Conservation (phyloP, 2,113 vertebrate species). For the Rana temporaria region DNA sequence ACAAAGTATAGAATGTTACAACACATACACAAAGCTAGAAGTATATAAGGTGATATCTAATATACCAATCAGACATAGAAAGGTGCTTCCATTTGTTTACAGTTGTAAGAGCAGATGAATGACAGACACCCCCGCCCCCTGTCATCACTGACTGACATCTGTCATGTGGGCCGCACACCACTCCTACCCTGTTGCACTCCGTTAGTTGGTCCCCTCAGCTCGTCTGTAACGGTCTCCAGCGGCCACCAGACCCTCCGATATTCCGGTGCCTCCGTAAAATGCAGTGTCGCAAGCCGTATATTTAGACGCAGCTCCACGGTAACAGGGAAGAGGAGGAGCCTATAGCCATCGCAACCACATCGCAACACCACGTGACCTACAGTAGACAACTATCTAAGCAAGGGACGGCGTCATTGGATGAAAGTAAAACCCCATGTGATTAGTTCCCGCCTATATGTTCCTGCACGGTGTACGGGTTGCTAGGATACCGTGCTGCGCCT, state of each 20-base stretch:
- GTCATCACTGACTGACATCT: background rate
- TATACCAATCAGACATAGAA: too few relatives aligned
- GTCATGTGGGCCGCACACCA: conserved; percentile 5
- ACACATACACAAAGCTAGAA: too few relatives aligned
- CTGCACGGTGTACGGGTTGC: too few relatives aligned
- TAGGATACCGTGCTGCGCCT: too few relatives aligned
- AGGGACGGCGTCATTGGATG: background rate
- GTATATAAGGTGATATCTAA: too few relatives aligned
- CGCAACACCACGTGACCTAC: background rate
- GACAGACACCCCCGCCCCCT: background rate
- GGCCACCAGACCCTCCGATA: too few relatives aligned
- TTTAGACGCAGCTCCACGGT: conserved; percentile 46
- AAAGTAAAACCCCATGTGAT: background rate
- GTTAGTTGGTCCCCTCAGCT: background rate
- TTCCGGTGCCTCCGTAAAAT: too few relatives aligned
- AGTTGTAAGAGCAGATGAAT: background rate
- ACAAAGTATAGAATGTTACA: too few relatives aligned
- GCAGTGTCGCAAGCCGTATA: background rate
- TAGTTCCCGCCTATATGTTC: background rate
- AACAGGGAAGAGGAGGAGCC: conserved; percentile 9
- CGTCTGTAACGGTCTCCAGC: background rate
- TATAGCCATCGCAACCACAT: background rate
- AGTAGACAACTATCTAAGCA: background rate
- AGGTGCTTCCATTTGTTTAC: too few relatives aligned
- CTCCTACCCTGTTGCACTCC: background rate